Evolutionary conservation across 2,113 vertebrate species (phyloP).

Genomic region (Microtus pennsylvanicus): DNA sequence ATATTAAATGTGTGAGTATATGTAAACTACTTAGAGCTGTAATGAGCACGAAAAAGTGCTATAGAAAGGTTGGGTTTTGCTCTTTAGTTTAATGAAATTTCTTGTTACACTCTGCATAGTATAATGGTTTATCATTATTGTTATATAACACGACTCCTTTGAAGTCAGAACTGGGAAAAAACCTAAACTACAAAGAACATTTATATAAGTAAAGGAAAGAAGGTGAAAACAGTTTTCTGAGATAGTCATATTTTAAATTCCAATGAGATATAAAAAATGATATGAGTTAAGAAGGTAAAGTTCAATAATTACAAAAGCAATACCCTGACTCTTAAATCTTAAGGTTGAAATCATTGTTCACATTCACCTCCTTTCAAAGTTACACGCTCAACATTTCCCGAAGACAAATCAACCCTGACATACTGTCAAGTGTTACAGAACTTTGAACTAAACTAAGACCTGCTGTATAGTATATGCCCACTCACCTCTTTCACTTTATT

Average conservation of each 20-base stretch:
- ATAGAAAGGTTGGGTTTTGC: neutral
- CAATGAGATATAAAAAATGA: neutral
- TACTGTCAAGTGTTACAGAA: neutral
- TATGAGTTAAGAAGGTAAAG: neutral
- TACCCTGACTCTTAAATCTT: neutral
- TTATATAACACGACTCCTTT: conserved; percentile 4
- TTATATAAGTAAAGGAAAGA: neutral
- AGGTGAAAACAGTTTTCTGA: neutral
- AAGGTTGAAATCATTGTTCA: neutral
- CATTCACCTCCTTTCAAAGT: neutral
- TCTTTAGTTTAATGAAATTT: neutral
- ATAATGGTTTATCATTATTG: neutral
- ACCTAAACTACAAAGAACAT: neutral
- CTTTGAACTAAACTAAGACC: neutral
- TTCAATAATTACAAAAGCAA: neutral
- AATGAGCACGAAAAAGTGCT: neutral
- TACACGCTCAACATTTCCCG: neutral
- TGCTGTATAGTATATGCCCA: neutral
- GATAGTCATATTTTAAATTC: neutral
- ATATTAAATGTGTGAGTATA: neutral
- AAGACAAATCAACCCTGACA: neutral
- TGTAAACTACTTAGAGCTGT: neutral
- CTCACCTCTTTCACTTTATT: neutral
- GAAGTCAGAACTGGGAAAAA: neutral
- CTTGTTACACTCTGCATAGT: neutral